Evolutionary conservation across 2,797 vertebrate species (phyloP).

Genomic region (Characodon lateralis): DNA sequence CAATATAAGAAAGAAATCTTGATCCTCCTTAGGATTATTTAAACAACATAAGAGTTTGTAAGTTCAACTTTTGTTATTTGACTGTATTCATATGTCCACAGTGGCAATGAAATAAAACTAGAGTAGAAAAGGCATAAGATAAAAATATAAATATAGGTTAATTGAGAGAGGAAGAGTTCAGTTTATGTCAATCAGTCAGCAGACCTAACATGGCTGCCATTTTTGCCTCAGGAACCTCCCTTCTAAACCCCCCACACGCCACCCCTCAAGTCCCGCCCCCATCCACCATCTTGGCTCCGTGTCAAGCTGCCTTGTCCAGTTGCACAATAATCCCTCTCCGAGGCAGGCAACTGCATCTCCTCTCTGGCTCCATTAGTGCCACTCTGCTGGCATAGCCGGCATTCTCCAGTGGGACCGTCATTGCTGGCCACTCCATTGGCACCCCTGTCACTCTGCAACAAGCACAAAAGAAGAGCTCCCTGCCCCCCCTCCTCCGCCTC

Average conservation of each 20-base stretch:
- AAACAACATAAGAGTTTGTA: not conserved
- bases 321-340: constrained; percentile 79
- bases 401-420: constrained; percentile 83
- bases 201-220: constrained; percentile 79
- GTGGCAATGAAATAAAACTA: not conserved
- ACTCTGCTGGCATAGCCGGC: constrained; percentile 80
- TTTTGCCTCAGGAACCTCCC: constrained; percentile 60
- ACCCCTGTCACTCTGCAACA: constrained; percentile 74
- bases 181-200: constrained; percentile 76
- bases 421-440: constrained; percentile 76
- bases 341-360: constrained; percentile 79
- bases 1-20: no score
- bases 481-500: constrained; percentile 52
- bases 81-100: not conserved
- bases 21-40: no score
- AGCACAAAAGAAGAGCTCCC: constrained; percentile 69
- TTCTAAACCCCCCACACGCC: constrained; percentile 52
- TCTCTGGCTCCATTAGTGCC: constrained; percentile 80
- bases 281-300: constrained; percentile 81
- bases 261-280: constrained; percentile 26
- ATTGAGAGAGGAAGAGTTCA: constrained; percentile 59
- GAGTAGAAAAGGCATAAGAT: constrained; percentile 1
- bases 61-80: not conserved
- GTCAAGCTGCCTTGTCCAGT: constrained; percentile 80
- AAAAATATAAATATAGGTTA: constrained; percentile 24